These are phyloP conservation scores for Melikaiella ostensackeni DNA, from an alignment of 2,888 invertebrate species.

Conservation along the genomic window DNA sequence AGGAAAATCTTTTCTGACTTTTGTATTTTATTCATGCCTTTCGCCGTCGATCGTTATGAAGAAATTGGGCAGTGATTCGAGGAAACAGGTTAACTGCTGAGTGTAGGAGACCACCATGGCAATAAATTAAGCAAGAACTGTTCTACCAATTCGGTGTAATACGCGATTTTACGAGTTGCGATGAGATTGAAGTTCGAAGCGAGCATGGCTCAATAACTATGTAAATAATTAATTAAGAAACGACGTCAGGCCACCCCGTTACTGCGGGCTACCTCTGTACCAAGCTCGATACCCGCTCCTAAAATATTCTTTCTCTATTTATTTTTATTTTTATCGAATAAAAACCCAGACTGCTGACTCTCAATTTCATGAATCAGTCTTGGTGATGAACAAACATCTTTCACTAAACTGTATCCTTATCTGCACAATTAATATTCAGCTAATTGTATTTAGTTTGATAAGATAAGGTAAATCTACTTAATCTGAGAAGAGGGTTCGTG, in stretches of 20 bases:
- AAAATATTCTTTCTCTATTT: constrained; percentile 49
- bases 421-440: neutral
- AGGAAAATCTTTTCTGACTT: neutral
- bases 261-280: constrained; percentile 76
- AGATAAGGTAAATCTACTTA: neutral
- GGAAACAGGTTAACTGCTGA: constrained; percentile 3
- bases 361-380: constrained; percentile 4
- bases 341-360: neutral
- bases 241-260: constrained; percentile 77
- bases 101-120: constrained; percentile 1
- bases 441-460: neutral
- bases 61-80: constrained; percentile 16
- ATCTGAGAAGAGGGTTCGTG: neutral
- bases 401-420: neutral
- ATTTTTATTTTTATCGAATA: constrained; percentile 31
- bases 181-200: constrained; percentile 53
- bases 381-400: neutral
- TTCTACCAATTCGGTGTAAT: neutral
- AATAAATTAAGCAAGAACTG: constrained; percentile 8
- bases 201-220: constrained; percentile 65
- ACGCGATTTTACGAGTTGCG: neutral
- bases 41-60: neutral
- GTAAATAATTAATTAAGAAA: constrained; percentile 70
- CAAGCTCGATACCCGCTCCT: constrained; percentile 73
- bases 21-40: neutral